These are phyloP conservation scores for Brachionus rotundiformis DNA, from an alignment of 1,140 invertebrate species.

Conservation along the genomic window DNA sequence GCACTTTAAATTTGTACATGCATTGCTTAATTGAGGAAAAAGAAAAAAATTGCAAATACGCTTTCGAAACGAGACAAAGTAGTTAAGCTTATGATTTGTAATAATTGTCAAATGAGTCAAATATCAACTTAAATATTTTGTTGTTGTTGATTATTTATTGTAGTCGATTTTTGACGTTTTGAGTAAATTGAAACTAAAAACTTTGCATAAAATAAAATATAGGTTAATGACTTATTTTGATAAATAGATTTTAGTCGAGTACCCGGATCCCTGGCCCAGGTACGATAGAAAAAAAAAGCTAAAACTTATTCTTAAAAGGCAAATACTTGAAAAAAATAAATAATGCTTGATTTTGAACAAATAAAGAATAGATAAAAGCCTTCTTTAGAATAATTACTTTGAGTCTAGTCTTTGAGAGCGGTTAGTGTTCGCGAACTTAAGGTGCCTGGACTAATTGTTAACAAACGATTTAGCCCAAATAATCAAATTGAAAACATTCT, in stretches of 20 bases:
- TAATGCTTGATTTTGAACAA: neutral
- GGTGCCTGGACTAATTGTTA: slow-evolving; percentile 16
- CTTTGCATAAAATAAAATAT: neutral
- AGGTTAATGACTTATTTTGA: neutral
- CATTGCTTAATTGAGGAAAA: no score
- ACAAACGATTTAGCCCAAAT: slow-evolving; percentile 18
- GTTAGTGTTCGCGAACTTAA: neutral
- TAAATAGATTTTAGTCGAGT: neutral
- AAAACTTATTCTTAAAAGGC: neutral
- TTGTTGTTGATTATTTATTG: neutral
- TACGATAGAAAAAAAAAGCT: neutral
- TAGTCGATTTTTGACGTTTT: neutral
- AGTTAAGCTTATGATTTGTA: neutral
- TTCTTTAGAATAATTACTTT: neutral
- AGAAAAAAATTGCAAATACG: no score
- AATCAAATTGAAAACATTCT: slow-evolving; percentile 16
- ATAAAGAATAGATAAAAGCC: slow-evolving; percentile 9
- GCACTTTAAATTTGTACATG: no score
- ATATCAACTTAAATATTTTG: neutral
- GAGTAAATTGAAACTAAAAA: neutral
- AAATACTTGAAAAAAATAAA: neutral
- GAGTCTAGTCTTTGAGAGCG: neutral
- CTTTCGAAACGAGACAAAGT: neutral
- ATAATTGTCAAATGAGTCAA: neutral
- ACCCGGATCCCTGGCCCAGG: neutral